Evolutionary conservation across 1,140 invertebrate genomes (phyloP), one percentile per base, ranked within the genome.

Genomic region (Popillia japonica): DNA sequence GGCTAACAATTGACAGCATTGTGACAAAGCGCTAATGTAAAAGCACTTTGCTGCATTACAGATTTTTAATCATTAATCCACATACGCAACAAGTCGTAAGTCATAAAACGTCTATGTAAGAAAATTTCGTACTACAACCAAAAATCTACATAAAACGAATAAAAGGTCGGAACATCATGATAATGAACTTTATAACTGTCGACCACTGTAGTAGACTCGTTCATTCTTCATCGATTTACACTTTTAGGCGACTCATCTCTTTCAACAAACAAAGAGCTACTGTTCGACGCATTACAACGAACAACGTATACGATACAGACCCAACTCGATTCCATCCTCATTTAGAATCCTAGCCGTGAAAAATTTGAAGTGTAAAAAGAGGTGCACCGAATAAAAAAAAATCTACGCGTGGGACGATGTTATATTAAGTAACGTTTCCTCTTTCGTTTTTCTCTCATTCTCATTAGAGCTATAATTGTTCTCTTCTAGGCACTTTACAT

Each of bases 221-320:
- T 17, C 20, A 14, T 74, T 40, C 34, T 74, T 41, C 40, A 42
- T 42, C 23, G 72, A 20, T 74, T 74, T 40, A 74, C 22, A 42
- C 72, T 73, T 73, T 78, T 73, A 74, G 55, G 41, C 73, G 55
- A 72, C 42, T 78, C 78, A 78, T 64, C 74, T 78, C 78, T 78
- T 74, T 78, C 78, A 78, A 78, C 78, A 78, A 78, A 78, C 78
- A 78, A 78, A 78, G 78, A 72, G 78, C 78, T 78, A 78, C 78
- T 78, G 78, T 78, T 78, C 44, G 40, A 72, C 48, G 48, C 48
- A 55, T 55, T 55, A 55, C 48, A 17, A 55, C 48, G 14, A 41
- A 44, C 77, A 40, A 20, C n/a, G 72, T 73, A 78, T 42, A 48
- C 48, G 48, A 55, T 34, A 55, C 11, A 55, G 11, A 17, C 6